Conservation (phyloP, 1,140 invertebrate species). For the Oryctes rhinoceros region DNA sequence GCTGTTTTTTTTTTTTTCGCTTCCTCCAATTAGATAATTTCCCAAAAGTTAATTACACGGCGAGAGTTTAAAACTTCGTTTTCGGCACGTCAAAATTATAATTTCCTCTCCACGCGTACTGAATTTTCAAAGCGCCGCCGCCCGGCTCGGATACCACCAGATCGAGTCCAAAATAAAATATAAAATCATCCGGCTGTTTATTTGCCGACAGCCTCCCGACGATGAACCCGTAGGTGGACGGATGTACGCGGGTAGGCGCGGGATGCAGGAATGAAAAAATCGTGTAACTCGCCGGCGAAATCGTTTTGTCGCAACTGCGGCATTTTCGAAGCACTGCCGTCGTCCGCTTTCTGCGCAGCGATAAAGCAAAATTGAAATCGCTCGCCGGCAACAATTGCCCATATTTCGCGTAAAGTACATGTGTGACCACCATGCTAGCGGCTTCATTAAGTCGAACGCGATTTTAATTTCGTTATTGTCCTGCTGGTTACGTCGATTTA, state of each 20-base stretch:
- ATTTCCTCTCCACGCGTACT: not conserved
- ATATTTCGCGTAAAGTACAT: conserved; percentile 15
- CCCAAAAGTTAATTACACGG: not conserved
- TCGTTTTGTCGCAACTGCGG: conserved; percentile 19
- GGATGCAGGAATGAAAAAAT: not conserved
- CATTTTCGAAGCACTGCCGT: not conserved
- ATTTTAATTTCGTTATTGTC: conserved; percentile 15
- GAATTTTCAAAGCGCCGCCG: not conserved
- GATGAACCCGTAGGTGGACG: not conserved
- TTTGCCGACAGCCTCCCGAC: not conserved
- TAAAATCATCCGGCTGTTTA: conserved; percentile 5
- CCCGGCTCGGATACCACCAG: not conserved
- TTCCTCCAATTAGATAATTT: not conserved
- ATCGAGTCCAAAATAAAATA: not conserved
- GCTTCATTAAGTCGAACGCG: conserved; percentile 4
- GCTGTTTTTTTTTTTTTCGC: too few species aligned
- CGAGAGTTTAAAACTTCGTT: not conserved
- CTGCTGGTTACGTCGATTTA: not conserved
- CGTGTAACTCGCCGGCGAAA: not conserved
- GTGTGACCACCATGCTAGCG: conserved; percentile 16
- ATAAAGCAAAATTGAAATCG: conserved; percentile 22
- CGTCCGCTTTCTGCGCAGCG: not conserved
- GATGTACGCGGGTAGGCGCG: not conserved
- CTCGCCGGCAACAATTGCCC: not conserved
- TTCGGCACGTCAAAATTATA: conserved; percentile 1